These are phyloP conservation scores for Sebastes fasciatus DNA, from an alignment of 2,113 vertebrate genomes.

Conservation along the genomic window DNA sequence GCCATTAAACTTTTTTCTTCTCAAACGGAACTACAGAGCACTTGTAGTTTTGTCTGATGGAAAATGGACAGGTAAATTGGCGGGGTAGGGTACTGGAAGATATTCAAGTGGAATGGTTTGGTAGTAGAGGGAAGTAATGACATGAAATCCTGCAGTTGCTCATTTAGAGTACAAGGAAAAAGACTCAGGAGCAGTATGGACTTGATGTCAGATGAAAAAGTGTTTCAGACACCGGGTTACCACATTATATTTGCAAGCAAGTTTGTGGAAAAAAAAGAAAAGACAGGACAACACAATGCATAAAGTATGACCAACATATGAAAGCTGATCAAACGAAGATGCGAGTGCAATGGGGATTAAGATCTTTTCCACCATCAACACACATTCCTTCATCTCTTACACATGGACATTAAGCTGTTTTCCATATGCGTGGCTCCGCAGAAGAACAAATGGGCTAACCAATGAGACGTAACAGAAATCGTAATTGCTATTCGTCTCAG, in stretches of 20 bases:
- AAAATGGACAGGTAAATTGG: conserved; percentile 44
- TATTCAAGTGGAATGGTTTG: conserved; percentile 22
- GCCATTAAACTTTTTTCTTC: conserved; percentile 48
- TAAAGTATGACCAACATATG: conserved; percentile 23
- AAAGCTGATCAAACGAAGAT: conserved; percentile 31
- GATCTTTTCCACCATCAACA: conserved; percentile 55
- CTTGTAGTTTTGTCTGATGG: conserved; percentile 42
- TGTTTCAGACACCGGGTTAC: background rate
- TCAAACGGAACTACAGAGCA: conserved; percentile 38
- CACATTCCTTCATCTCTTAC: conserved; percentile 53
- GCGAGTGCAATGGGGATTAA: conserved; percentile 61
- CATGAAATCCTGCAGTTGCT: background rate
- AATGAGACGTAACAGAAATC: conserved; percentile 74
- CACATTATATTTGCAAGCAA: background rate
- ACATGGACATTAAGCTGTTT: conserved; percentile 64
- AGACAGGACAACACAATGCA: background rate
- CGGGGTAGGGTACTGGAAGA: conserved; percentile 28
- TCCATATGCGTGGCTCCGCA: conserved; percentile 50
- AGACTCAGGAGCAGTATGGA: too few species aligned
- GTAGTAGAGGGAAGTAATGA: background rate
- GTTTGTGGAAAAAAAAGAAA: background rate
- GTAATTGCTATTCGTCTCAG: conserved; percentile 77
- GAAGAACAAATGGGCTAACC: conserved; percentile 73
- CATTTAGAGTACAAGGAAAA: background rate
- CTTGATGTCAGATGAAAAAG: background rate